These are phyloP conservation scores for Ormyrus labotus DNA, from an alignment of 2,888 invertebrate genomes.

Conservation along the genomic window DNA sequence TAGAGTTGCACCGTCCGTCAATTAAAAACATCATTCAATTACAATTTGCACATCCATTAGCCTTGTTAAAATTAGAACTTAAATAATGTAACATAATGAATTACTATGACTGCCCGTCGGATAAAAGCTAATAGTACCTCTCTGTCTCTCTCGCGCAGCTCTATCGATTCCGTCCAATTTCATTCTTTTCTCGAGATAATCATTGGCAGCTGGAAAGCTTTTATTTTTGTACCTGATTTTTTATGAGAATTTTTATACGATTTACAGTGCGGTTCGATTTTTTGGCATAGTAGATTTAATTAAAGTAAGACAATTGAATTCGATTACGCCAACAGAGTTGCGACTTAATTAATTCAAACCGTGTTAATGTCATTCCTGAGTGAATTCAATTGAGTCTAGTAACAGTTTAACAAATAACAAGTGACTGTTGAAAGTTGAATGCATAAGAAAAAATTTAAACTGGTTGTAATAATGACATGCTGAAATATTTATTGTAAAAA, in stretches of 20 bases:
- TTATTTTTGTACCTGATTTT: background rate
- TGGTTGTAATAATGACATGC: background rate
- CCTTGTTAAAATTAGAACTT: conserved; percentile 49
- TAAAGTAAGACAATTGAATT: conserved; percentile 51
- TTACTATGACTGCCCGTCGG: conserved; percentile 4
- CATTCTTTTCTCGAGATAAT: conserved; percentile 20
- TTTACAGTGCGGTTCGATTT: conserved; percentile 21
- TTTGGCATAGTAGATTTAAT: conserved; percentile 20
- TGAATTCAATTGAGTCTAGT: conserved; percentile 52
- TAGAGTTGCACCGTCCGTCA: conserved; percentile 19
- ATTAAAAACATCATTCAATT: conserved; percentile 44
- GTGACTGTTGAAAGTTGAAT: conserved; percentile 49
- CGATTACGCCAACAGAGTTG: conserved; percentile 44
- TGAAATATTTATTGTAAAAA: conserved; percentile 28
- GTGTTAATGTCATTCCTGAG: conserved; percentile 49
- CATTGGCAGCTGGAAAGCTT: background rate
- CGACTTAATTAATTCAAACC: conserved; percentile 54
- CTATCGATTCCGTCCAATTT: background rate
- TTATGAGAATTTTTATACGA: background rate
- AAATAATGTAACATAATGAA: conserved; percentile 37
- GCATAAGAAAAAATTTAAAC: background rate
- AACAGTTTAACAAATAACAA: conserved; percentile 47
- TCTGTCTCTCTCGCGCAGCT: background rate
- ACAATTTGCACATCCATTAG: conserved; percentile 40
- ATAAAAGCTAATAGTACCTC: conserved; percentile 2